Base-by-base conservation (phyloP, 2,797 vertebrate genomes). In the Cheirogaleus major region DNA sequence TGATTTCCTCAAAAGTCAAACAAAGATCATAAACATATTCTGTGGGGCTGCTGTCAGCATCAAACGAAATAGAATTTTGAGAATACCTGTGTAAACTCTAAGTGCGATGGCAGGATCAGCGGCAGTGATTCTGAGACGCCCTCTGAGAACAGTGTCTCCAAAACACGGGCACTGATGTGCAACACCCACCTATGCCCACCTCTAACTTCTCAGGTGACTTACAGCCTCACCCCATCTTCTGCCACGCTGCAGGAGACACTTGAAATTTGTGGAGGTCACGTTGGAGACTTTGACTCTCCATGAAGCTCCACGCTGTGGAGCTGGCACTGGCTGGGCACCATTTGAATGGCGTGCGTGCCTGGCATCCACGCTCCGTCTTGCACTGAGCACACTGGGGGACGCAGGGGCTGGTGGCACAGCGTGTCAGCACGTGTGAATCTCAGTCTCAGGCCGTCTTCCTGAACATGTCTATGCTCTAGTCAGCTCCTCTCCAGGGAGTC, bases 371-470 rank as follows among this genome's bases (percentile, higher is more conserved):
- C 23, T 32, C 13, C 23, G 30, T 1, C 61, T 41, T 2, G 9
- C 43, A 50, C 32, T 1, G 22, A 35, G 48, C 0, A 43, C 45
- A 17, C 7, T 0, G 32, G 41, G 78, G 30, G 20, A 32, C 1
- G 9, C 9, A 3, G 80, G n/a, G 6, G 13, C n/a, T 3, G 5
- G 59, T 8, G 17, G 7, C 32, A 8, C 55, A 72, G 72, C 1
- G 0, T 22, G 38, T 78, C 3, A 8, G 27, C 1, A 45, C 20
- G 3, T 48, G 79, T 45, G 75, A 75, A 65, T 20, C n/a, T 10
- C 23, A 85, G 48, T 48, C 83, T 82, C 63, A 4, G 35, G 69
- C 30, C 0, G 22, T 11, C 72, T 80, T 75, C 30, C 38, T 86
- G 30, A 57, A 43, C 45, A n/a, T 10, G 12, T 50, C 41, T 67